Evolutionary conservation across 1,140 invertebrate genomes (phyloP).

Genomic region (Drosophila nigrodunni): DNA sequence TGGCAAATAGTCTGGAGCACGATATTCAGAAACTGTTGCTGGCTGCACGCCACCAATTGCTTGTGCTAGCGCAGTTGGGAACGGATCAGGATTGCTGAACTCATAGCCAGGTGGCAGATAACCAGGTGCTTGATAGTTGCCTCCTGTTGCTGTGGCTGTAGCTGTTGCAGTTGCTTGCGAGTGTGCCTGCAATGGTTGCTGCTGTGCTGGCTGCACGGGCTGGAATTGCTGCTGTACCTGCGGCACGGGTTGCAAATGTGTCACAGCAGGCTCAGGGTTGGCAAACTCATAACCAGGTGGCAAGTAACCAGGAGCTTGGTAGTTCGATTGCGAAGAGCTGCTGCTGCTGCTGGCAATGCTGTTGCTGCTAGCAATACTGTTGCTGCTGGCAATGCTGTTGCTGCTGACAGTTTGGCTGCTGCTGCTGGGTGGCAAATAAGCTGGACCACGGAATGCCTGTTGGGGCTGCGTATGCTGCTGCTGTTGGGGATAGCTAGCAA

Average conservation of each 20-base stretch:
- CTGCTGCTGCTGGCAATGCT: slow-evolving; percentile 9
- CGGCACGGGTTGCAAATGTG: slow-evolving; percentile 28
- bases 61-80: slow-evolving; percentile 41
- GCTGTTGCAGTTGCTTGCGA: slow-evolving; percentile 23
- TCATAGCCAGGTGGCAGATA: slow-evolving; percentile 70
- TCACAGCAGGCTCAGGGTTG: slow-evolving; percentile 44
- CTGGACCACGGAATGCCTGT: slow-evolving; percentile 35
- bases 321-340: slow-evolving; percentile 9
- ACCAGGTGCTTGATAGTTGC: slow-evolving; percentile 46
- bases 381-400: slow-evolving; percentile 11
- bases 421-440: slow-evolving; percentile 51
- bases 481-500: slow-evolving; percentile 25
- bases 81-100: slow-evolving; percentile 58
- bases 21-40: slow-evolving; percentile 47
- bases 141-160: slow-evolving; percentile 11
- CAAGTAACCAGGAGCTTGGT: slow-evolving; percentile 45
- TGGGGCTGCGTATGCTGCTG: slow-evolving; percentile 19
- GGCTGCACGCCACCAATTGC: slow-evolving; percentile 30
- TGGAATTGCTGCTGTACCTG: slow-evolving; percentile 25
- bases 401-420: slow-evolving; percentile 7
- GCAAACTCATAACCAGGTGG: slow-evolving; percentile 32
- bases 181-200: slow-evolving; percentile 20
- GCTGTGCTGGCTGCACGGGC: slow-evolving; percentile 14
- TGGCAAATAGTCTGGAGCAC: slow-evolving; percentile 65
- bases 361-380: background rate